These are phyloP conservation scores for Tipula confusa DNA, from an alignment of 2,888 invertebrate genomes.

Conservation along the genomic window DNA sequence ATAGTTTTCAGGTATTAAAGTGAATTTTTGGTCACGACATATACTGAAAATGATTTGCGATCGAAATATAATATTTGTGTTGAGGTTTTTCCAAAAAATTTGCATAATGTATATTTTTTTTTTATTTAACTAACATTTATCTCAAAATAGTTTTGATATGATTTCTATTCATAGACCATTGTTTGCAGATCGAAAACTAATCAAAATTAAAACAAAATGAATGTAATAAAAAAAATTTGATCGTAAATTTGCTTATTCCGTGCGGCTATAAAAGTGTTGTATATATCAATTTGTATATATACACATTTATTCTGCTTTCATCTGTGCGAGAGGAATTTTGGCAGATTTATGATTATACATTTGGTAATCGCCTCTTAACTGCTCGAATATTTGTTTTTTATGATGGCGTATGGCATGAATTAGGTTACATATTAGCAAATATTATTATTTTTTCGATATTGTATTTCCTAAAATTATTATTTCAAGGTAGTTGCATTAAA, in stretches of 20 bases:
- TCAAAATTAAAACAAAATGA: neutral
- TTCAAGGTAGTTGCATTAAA: neutral
- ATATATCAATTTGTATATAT: neutral
- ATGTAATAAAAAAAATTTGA: neutral
- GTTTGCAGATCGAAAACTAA: neutral
- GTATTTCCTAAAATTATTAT: neutral
- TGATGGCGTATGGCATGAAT: neutral
- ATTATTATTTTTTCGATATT: neutral
- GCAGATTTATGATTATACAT: neutral
- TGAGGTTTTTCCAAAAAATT: neutral
- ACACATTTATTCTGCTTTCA: no score
- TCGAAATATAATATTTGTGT: slow-evolving; percentile 3
- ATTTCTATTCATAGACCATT: neutral
- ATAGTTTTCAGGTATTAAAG: neutral
- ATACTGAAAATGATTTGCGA: neutral
- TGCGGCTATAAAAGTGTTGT: neutral
- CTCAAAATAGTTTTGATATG: neutral
- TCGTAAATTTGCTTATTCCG: neutral
- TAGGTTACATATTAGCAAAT: neutral
- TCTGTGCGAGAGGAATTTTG: neutral
- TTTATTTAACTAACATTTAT: neutral
- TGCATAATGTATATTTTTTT: neutral
- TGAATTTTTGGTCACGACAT: neutral
- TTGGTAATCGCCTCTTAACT: neutral
- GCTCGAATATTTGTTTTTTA: neutral